These are phyloP conservation scores for Drosophila micromelanica DNA, from an alignment of 1,140 invertebrate species.

Conservation along the genomic window DNA sequence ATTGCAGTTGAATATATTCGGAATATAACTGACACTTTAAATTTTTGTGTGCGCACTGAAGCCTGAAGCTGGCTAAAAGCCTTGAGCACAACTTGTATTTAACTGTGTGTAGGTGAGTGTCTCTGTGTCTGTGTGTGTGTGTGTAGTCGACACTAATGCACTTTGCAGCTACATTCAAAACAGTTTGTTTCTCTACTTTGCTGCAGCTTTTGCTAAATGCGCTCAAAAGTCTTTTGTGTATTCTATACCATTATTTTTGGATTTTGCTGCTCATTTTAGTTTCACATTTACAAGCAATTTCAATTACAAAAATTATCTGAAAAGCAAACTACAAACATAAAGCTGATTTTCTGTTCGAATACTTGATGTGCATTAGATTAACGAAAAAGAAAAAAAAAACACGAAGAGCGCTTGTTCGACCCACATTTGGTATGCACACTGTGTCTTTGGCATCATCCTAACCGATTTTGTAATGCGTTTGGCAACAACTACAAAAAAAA, in stretches of 20 bases:
- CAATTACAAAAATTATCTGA: no score
- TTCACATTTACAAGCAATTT: background rate
- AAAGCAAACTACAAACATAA: background rate
- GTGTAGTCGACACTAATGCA: constrained; percentile 34
- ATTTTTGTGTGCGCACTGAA: constrained; percentile 10
- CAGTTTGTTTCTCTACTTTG: constrained; percentile 7
- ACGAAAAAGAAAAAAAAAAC: background rate
- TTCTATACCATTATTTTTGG: background rate
- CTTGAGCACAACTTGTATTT: constrained; percentile 12
- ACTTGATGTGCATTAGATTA: background rate
- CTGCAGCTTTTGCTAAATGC: constrained; percentile 19
- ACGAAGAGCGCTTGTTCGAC: background rate
- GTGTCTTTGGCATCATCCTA: background rate
- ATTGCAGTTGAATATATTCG: constrained; percentile 11
- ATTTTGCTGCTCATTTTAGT: background rate
- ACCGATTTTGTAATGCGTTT: background rate
- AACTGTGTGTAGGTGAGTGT: background rate
- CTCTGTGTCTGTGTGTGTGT: constrained; percentile 5
- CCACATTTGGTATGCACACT: constrained; percentile 12
- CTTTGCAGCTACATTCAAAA: constrained; percentile 23
- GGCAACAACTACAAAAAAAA: background rate
- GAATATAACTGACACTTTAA: constrained; percentile 15
- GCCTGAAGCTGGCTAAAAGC: constrained; percentile 9
- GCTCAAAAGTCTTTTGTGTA: background rate
- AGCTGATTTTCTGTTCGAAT: background rate